Evolutionary conservation across 2,797 vertebrate genomes (phyloP), one percentile per base, ranked within the genome.

Genomic region (Danio kyathit): DNA sequence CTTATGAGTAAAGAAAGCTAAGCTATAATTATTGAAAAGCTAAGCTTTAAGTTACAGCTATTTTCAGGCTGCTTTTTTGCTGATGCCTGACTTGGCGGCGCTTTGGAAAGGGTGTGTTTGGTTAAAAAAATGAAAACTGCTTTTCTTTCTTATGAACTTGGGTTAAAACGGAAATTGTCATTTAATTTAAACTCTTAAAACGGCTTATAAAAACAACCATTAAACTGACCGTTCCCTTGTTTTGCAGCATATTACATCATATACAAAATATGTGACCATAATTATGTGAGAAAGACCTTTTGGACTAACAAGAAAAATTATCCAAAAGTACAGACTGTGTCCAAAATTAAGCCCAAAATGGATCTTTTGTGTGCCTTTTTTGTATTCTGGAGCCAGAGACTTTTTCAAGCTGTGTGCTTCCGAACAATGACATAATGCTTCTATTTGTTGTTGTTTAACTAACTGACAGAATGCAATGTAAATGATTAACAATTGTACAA

Each of bases 1-100:
- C 76, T 76, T 81, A 82, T 65, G 81, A 71, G 74, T 72, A 44
- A 79, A 77, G 61, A 76, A 72, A 74, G 52, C 85, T 64, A 76
- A 79, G 79, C 72, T 87, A 87, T 87, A 82, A 86, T 87, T 84
- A 87, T 80, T 88, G 76, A 86, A 79, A 66, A 84, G 84, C 78
- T 71, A 69, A 76, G 75, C 78, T 76, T 82, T 74, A 82, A 79
- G 59, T 79, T 79, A 40, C 17, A 38, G 67, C 40, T 81, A 79
- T 84, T 83, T 82, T 83, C 54, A 51, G 79, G 82, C 75, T 63
- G 52, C 65, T 79, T 80, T 77, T 69, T 76, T 7, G 59, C 60
- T 65, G 19, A 64, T 44, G 17, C 19, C 59, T 72, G 69, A 79
- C 38, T 72, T 80, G 57, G 57, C 77, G 7, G 60, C 17, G 0